These are phyloP conservation scores for Pterobdella sp. DNA, from an alignment of 2,888 invertebrate genomes.

Conservation along the genomic window DNA sequence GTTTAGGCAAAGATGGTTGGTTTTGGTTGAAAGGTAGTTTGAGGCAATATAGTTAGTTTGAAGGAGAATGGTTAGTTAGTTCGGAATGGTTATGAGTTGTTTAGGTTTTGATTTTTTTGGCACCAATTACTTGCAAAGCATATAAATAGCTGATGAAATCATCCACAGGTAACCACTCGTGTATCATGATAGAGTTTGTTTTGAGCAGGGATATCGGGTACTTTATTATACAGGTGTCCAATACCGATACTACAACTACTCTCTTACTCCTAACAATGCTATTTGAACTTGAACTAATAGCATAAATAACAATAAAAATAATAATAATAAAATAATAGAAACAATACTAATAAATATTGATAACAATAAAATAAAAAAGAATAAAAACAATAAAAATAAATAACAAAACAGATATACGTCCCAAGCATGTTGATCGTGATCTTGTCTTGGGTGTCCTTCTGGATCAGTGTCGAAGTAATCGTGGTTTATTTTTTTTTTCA, in stretches of 20 bases:
- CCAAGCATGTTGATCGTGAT: slow-evolving; percentile 37
- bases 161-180: slow-evolving; percentile 38
- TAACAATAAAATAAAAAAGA: too few species aligned
- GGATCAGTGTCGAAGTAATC: slow-evolving; percentile 63
- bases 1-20: neutral
- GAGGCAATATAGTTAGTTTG: neutral
- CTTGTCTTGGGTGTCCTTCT: slow-evolving; percentile 61
- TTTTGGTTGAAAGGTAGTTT: neutral
- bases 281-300: too few species aligned
- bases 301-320: too few species aligned
- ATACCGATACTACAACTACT: neutral
- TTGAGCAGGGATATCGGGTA: slow-evolving; percentile 38
- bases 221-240: slow-evolving; percentile 37
- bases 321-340: too few species aligned
- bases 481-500: too few species aligned
- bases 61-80: slow-evolving; percentile 1
- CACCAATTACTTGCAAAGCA: neutral
- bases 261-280: too few species aligned
- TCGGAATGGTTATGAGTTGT: neutral
- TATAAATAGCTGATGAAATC: too few species aligned
- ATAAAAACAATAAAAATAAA: too few species aligned
- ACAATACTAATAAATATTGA: too few species aligned
- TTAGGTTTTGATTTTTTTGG: neutral
- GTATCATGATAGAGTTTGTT: slow-evolving; percentile 36
- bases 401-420: slow-evolving; percentile 34